Evolutionary conservation across 2,113 vertebrate species (phyloP).

Genomic region (Macrotis lagotis): DNA sequence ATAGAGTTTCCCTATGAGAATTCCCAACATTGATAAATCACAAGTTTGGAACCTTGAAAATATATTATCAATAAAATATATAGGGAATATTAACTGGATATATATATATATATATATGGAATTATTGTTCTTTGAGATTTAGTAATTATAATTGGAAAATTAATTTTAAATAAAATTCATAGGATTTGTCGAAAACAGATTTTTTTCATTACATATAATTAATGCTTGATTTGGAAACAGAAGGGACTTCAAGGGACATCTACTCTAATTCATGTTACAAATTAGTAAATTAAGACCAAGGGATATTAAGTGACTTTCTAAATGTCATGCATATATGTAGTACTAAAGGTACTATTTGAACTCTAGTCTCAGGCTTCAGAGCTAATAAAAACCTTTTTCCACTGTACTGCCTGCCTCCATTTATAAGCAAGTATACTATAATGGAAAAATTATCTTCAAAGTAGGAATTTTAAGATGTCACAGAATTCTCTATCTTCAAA

Average conservation of each 20-base stretch:
- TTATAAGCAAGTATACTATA: background rate
- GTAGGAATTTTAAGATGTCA: background rate
- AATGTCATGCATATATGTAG: background rate
- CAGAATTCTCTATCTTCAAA: background rate
- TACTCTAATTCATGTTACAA: background rate
- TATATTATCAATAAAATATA: no score
- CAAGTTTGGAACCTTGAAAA: no score
- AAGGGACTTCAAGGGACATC: background rate
- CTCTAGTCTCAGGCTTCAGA: background rate
- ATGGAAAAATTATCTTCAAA: background rate
- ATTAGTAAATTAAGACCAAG: background rate
- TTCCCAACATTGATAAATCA: no score
- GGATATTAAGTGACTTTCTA: background rate
- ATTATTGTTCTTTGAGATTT: background rate
- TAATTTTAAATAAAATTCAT: background rate
- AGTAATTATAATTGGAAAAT: background rate
- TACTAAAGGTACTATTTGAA: background rate
- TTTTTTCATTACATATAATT: background rate
- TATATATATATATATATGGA: background rate
- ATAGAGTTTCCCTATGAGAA: no score
- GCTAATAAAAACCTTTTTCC: background rate
- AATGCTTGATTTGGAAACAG: background rate
- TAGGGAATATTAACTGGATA: no score
- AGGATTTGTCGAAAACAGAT: background rate
- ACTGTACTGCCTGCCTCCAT: background rate